Conservation (phyloP, 1,140 invertebrate genomes). For the Dryas iulia region DNA sequence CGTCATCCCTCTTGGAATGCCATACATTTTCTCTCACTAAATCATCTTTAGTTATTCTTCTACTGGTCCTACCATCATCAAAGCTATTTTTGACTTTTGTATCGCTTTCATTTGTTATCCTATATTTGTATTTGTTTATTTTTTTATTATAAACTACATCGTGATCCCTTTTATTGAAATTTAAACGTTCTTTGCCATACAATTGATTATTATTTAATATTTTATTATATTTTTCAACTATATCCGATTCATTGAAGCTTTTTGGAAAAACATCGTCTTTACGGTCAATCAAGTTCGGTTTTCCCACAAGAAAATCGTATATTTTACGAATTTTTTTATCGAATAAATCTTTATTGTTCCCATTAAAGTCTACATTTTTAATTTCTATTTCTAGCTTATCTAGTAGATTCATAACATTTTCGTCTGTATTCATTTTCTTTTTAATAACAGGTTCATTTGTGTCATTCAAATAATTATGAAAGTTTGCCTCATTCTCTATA, state of each 20-base stretch:
- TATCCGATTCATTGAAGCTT: background rate
- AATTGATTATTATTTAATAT: background rate
- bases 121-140: background rate
- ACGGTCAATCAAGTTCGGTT: background rate
- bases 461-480: background rate
- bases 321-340: conserved; percentile 32
- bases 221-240: conserved; percentile 6
- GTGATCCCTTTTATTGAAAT: background rate
- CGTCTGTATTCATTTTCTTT: background rate
- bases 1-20: background rate
- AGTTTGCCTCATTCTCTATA: background rate
- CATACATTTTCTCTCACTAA: background rate
- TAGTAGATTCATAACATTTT: conserved; percentile 23
- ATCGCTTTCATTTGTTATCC: background rate
- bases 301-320: conserved; percentile 20
- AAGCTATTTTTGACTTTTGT: background rate
- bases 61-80: background rate
- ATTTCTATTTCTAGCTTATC: conserved; percentile 34
- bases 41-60: background rate
- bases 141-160: background rate
- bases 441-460: background rate
- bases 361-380: conserved; percentile 24
- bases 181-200: background rate
- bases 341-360: conserved; percentile 34
- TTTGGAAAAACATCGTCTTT: background rate